Evolutionary conservation across 1,140 invertebrate species (phyloP).

Genomic region (Phortica variegata): DNA sequence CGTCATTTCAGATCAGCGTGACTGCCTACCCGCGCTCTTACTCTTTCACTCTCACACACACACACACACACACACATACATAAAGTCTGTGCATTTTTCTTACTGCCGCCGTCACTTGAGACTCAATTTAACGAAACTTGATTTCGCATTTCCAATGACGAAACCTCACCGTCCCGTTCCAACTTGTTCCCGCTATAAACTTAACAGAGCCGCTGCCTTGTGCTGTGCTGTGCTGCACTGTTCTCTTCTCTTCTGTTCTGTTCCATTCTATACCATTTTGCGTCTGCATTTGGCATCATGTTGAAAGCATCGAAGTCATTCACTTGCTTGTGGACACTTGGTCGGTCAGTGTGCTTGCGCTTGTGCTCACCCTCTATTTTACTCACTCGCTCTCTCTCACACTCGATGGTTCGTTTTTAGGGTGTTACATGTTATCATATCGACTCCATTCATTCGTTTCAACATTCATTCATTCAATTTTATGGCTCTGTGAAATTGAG

Average conservation of each 20-base stretch:
- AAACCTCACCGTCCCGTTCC: neutral
- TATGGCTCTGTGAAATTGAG: conserved; percentile 48
- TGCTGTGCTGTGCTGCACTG: conserved; percentile 17
- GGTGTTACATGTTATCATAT: too few relatives aligned
- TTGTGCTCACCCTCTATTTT: too few relatives aligned
- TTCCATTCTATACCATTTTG: too few relatives aligned
- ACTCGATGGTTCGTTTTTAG: too few relatives aligned
- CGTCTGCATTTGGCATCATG: too few relatives aligned
- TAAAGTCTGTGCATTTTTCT: conserved; percentile 3
- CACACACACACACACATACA: too few relatives aligned
- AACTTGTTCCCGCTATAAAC: conserved; percentile 24
- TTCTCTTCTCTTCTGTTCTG: too few relatives aligned
- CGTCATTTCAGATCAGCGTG: neutral
- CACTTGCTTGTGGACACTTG: too few relatives aligned
- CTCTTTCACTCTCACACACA: neutral
- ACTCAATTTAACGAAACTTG: conserved; percentile 55
- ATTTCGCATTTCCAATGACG: conserved; percentile 47
- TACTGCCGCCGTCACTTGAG: conserved; percentile 41
- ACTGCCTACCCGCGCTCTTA: neutral
- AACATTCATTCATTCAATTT: conserved; percentile 42
- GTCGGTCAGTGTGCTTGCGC: too few relatives aligned
- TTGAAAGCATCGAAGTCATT: too few relatives aligned
- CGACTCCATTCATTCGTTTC: too few relatives aligned
- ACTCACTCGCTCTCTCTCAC: too few relatives aligned
- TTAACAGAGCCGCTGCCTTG: conserved; percentile 23